Percentiles rank a stretch among this genome's conserved stretches.
Evolutionary conservation across 2,113 vertebrate genomes (phyloP).

Genomic region (Thunnus thynnus): DNA sequence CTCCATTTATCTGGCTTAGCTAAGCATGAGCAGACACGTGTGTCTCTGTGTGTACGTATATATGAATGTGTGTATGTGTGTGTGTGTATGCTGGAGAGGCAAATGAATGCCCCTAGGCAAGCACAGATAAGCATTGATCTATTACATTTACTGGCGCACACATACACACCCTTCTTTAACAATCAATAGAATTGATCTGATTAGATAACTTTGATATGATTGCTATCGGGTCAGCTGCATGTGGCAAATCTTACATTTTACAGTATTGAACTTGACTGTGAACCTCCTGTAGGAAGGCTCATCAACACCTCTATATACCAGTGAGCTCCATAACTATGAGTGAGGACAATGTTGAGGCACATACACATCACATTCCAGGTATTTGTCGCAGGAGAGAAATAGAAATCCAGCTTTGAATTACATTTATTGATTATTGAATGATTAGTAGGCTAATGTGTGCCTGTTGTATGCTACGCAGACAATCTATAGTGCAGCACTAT

Average conservation of each 20-base stretch:
- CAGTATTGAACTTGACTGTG: slow-evolving; percentile 44
- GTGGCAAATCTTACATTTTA: slow-evolving; percentile 3
- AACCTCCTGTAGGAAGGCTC: slow-evolving; percentile 17
- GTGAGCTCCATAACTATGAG: background rate
- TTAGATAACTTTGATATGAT: slow-evolving; percentile 62
- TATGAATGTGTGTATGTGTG: slow-evolving; percentile 4
- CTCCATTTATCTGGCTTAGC: slow-evolving; percentile 82
- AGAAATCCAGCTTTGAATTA: slow-evolving; percentile 28
- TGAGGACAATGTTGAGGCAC: background rate
- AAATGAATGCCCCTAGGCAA: slow-evolving; percentile 72
- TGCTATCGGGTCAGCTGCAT: slow-evolving; percentile 14
- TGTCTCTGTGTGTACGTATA: slow-evolving; percentile 28
- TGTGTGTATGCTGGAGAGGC: slow-evolving; percentile 47
- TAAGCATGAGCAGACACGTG: slow-evolving; percentile 65
- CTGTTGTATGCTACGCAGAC: slow-evolving; percentile 24
- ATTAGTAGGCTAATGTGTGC: slow-evolving; percentile 61
- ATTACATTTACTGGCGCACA: slow-evolving; percentile 63
- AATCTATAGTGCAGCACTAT: slow-evolving; percentile 27
- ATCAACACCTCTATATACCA: slow-evolving; percentile 5
- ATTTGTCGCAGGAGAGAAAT: slow-evolving; percentile 1
- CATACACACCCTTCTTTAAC: slow-evolving; percentile 48
- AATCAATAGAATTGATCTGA: slow-evolving; percentile 64
- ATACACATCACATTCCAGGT: background rate
- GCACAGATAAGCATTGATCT: slow-evolving; percentile 77
- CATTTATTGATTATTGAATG: slow-evolving; percentile 59